Evolutionary conservation across 2,113 vertebrate genomes (phyloP).

Genomic region (Ceratotherium simum): DNA sequence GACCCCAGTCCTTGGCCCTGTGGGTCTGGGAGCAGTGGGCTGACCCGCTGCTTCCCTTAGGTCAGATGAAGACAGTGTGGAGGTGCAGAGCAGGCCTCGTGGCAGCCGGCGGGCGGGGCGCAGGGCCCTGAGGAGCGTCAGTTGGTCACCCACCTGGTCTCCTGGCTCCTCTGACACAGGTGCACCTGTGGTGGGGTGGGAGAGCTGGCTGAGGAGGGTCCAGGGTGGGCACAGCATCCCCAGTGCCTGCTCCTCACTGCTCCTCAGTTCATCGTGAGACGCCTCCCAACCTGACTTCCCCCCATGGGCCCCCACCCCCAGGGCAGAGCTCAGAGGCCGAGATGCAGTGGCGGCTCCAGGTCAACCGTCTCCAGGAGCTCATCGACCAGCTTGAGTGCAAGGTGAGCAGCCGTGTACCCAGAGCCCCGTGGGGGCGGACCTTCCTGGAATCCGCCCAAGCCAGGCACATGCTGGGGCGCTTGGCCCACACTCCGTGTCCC

Average conservation of each 20-base stretch:
- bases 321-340: constrained; percentile 89
- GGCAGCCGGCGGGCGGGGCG: constrained; percentile 90
- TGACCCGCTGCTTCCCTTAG: constrained; percentile 46
- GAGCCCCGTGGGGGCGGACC: not conserved
- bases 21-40: not conserved
- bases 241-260: not conserved
- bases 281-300: not conserved
- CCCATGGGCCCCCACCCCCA: constrained; percentile 57
- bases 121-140: constrained; percentile 89
- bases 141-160: constrained; percentile 89
- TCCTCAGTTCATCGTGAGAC: not conserved
- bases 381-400: constrained; percentile 96
- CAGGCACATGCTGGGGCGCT: not conserved
- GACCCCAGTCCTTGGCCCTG: not conserved
- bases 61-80: constrained; percentile 71
- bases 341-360: constrained; percentile 94
- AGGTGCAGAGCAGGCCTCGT: constrained; percentile 51
- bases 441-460: not conserved
- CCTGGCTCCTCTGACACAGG: constrained; percentile 90
- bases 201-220: not conserved
- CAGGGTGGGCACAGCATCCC: not conserved
- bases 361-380: constrained; percentile 95
- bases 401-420: constrained; percentile 83
- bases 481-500: not conserved
- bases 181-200: constrained; percentile 81